phyloP scores from a whole-genome alignment of 2,797 vertebrate genomes.

The Pitangus sulphuratus region DNA sequence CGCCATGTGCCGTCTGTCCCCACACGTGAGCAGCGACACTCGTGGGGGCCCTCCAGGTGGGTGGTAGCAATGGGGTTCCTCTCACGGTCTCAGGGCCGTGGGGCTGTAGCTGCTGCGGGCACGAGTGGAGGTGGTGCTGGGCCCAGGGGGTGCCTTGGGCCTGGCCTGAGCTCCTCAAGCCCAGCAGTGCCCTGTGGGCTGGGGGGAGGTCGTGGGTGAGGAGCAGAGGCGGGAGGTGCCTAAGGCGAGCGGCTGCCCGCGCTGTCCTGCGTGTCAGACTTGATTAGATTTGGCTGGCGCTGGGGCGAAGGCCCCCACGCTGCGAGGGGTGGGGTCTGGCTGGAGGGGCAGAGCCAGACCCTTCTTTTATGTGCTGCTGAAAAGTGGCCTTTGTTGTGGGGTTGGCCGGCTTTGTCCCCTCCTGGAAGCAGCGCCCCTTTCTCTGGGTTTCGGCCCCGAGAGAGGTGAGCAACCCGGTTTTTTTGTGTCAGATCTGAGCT shows the following conservation, averaged over 20 bases:
- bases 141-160: background rate
- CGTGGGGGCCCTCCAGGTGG: accelerated
- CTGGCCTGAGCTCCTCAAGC: background rate
- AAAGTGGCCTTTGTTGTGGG: conserved; percentile 57
- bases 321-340: conserved; percentile 51
- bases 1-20: background rate
- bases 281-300: conserved; percentile 41
- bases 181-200: background rate
- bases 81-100: too few relatives aligned
- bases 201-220: background rate
- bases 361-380: conserved; percentile 45
- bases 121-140: background rate
- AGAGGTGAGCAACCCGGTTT: background rate
- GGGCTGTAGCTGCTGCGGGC: accelerated
- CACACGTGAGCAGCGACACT: accelerated
- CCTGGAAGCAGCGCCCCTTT: conserved; percentile 1
- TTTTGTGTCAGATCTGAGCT: background rate
- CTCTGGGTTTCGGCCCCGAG: background rate
- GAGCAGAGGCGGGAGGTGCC: background rate
- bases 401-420: conserved; percentile 37
- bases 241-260: background rate
- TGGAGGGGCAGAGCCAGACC: conserved; percentile 18
- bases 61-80: background rate
- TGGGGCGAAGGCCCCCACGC: conserved; percentile 1
- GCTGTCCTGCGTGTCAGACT: conserved; percentile 2